A percentile compares a stretch with the other conserved stretches of the same genome.
These are phyloP conservation scores for Temnothorax unifasciatus DNA, from an alignment of 2,888 invertebrate species.

Conservation along the genomic window DNA sequence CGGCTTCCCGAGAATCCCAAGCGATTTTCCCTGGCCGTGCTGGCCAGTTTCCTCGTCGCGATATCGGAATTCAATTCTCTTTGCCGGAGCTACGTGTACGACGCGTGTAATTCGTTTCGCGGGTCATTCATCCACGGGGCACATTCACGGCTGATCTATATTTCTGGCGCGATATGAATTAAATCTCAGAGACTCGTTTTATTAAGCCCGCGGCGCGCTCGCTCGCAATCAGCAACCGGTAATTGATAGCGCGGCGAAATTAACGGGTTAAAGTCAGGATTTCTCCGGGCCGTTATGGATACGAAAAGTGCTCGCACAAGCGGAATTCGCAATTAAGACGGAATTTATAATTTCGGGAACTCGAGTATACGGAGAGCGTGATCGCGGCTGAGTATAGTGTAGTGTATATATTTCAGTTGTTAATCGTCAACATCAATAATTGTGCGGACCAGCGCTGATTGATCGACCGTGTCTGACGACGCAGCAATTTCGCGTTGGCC, in stretches of 20 bases:
- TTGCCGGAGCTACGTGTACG: slow-evolving; percentile 69
- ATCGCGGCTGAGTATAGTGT: background rate
- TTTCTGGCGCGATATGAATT: slow-evolving; percentile 60
- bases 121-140: slow-evolving; percentile 43
- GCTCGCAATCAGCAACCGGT: slow-evolving; percentile 51
- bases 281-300: slow-evolving; percentile 7
- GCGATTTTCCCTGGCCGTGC: slow-evolving; percentile 58
- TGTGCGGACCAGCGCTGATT: slow-evolving; percentile 10
- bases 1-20: slow-evolving; percentile 57
- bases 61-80: slow-evolving; percentile 77
- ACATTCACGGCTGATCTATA: slow-evolving; percentile 44
- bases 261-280: slow-evolving; percentile 35
- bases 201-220: slow-evolving; percentile 19
- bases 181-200: slow-evolving; percentile 59
- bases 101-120: slow-evolving; percentile 75
- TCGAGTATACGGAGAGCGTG: background rate
- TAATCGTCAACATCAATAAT: slow-evolving; percentile 37
- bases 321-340: slow-evolving; percentile 54
- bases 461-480: slow-evolving; percentile 12
- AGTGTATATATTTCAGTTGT: slow-evolving; percentile 2
- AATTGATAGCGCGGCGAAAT: slow-evolving; percentile 55
- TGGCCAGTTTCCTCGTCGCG: slow-evolving; percentile 49
- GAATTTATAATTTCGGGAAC: slow-evolving; percentile 49
- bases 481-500: background rate
- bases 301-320: slow-evolving; percentile 47